Base-by-base conservation (phyloP, 2,797 vertebrate species). In the Argyrosomus regius region DNA sequence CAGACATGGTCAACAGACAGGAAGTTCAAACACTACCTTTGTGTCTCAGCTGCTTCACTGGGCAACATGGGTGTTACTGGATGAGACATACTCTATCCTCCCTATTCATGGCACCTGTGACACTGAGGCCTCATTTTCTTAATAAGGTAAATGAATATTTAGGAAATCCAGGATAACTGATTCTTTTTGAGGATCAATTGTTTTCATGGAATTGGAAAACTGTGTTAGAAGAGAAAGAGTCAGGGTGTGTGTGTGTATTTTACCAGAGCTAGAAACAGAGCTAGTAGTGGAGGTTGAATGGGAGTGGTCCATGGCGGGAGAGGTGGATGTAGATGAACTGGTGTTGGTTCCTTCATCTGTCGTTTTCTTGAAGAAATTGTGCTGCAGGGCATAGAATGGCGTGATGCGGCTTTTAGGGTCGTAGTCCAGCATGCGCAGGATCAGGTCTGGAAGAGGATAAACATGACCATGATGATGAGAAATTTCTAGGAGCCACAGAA, bases 321-420 rank as follows among this genome's bases (percentile, higher is more conserved):
- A 97, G 83, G 97, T 97, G 90, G 97, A 98, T 90, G 97, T 97
- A 90, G 97, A 98, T 95, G 96, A 97, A 95, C 96, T 97, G 83
- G 97, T 98, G 95, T 98, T 98, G 91, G 97, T 98, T 94, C 97
- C 97, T 93, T 98, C 97, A 63, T 98, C 97, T 59, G 96, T 97
- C 14, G 97, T 98, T 89, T 97, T 97, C 93, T 98, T 98, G 92
- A 98, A 98, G 96, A 98, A 98, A 92, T 98, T 97, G 90, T 98
- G 97, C 95, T 98, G 97, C 94, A 98, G 96, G 80, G 97, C 97
- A 77, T 98, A 97, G 93, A 98, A 97, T 65, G 97, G 97, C 56
- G 97, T 98, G 95, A 98, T 98, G 77, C 97, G 97, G 83, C 96
- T 96, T 89, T 98, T 98, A 14, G 97, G 97, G 91, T 98, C 97